Evolutionary conservation across 2,113 vertebrate species (phyloP).

Genomic region (Epinephelus lanceolatus): DNA sequence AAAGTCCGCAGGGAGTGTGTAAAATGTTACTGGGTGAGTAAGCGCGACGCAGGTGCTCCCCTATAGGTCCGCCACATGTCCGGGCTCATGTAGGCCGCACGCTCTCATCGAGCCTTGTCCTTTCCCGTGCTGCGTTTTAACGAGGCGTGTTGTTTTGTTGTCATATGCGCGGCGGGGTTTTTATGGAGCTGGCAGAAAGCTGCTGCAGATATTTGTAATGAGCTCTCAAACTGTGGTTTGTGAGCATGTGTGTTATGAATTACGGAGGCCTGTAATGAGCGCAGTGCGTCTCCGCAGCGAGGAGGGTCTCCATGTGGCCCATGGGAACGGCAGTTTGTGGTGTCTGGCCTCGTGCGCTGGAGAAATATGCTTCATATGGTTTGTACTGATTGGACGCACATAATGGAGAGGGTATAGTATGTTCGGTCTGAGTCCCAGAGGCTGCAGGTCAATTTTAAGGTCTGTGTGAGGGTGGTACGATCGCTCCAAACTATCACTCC

Average conservation of each 20-base stretch:
- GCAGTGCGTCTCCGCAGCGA: conserved; percentile 29
- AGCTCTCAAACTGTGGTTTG: conserved; percentile 41
- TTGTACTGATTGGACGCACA: conserved; percentile 44
- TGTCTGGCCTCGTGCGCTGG: conserved; percentile 57
- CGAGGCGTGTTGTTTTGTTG: conserved; percentile 61
- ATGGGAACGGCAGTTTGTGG: conserved; percentile 50
- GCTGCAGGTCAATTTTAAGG: conserved; percentile 42
- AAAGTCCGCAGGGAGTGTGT: conserved; percentile 59
- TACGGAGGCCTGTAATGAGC: conserved; percentile 57
- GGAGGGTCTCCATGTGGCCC: conserved; percentile 40
- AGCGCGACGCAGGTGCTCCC: conserved; percentile 43
- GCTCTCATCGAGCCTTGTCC: conserved; percentile 1
- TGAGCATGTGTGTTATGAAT: conserved; percentile 57
- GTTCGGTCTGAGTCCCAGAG: conserved; percentile 21
- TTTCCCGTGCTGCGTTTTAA: conserved; percentile 64
- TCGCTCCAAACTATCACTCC: conserved; percentile 39
- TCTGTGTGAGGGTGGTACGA: conserved; percentile 11
- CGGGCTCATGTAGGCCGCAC: background rate
- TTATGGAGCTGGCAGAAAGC: conserved; percentile 37
- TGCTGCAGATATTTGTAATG: conserved; percentile 39
- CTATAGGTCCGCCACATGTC: conserved; percentile 44
- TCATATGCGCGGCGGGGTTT: conserved; percentile 18
- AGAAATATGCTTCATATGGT: conserved; percentile 42
- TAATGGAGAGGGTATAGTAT: conserved; percentile 30
- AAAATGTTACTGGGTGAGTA: conserved; percentile 50